phyloP scores from a whole-genome alignment of 2,888 invertebrate genomes.

The Drosophila rubida region DNA sequence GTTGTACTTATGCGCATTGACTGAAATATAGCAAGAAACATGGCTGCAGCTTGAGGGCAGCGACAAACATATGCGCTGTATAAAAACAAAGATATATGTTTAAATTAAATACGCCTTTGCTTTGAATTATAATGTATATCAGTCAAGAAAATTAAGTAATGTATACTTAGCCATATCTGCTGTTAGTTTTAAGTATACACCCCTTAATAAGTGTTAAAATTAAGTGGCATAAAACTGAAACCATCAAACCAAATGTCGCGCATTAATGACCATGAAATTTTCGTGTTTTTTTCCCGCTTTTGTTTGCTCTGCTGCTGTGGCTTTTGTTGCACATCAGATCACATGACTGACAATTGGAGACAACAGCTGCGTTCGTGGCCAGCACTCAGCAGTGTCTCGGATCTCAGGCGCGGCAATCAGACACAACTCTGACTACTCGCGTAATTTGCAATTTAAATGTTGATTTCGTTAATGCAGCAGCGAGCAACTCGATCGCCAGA shows the following conservation, averaged over 20 bases:
- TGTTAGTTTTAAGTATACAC: neutral
- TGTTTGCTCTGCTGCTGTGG: constrained; percentile 2
- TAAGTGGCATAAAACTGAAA: constrained; percentile 21
- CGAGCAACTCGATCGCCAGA: constrained; percentile 48
- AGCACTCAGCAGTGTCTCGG: no score
- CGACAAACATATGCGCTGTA: neutral
- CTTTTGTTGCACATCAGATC: constrained; percentile 51
- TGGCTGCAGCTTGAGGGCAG: no score
- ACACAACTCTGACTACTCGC: constrained; percentile 27
- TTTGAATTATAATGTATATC: no score
- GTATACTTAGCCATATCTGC: no score
- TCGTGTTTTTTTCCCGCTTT: constrained; percentile 11
- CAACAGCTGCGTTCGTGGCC: constrained; percentile 52
- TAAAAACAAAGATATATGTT: no score
- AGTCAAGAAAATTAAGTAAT: no score
- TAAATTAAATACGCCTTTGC: neutral
- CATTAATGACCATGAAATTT: constrained; percentile 59
- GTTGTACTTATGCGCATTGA: constrained; percentile 64
- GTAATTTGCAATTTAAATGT: constrained; percentile 74
- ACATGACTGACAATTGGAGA: constrained; percentile 32
- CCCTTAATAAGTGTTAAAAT: neutral
- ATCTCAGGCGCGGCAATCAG: no score
- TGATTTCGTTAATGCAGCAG: constrained; percentile 63
- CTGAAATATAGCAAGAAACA: constrained; percentile 14
- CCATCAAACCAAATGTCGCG: constrained; percentile 51